Conservation (phyloP, 2,113 vertebrate species). For the Caloenas nicobarica region DNA sequence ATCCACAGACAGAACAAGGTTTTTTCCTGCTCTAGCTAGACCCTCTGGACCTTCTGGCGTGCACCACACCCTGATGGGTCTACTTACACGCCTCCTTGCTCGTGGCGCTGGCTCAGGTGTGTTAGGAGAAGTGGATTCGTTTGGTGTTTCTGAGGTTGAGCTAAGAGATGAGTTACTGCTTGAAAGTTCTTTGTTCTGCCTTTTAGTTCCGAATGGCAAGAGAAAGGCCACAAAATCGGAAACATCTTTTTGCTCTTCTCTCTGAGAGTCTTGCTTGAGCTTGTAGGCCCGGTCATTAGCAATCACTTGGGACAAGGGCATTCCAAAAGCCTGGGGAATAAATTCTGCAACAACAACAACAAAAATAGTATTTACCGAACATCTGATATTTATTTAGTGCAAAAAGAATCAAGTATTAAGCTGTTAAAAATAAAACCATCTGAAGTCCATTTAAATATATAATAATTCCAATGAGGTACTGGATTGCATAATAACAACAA, state of each 20-base stretch:
- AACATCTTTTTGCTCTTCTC: constrained; percentile 86
- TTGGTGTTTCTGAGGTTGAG: constrained; percentile 93
- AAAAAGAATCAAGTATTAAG: neutral
- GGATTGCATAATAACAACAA: neutral
- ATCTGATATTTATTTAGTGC: neutral
- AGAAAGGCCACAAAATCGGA: constrained; percentile 88
- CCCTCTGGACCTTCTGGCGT: neutral
- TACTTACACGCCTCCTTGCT: constrained; percentile 86
- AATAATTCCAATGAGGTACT: neutral
- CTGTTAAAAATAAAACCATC: neutral
- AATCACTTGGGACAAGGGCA: constrained; percentile 94
- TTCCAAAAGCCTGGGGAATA: constrained; percentile 90
- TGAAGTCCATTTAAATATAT: neutral
- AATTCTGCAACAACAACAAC: constrained; percentile 79
- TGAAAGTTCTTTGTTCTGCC: constrained; percentile 91
- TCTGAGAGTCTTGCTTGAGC: constrained; percentile 86
- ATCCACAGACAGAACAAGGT: neutral
- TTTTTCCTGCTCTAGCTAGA: neutral
- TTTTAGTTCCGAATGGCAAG: constrained; percentile 87
- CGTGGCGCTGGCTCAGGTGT: constrained; percentile 85
- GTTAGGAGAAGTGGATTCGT: constrained; percentile 84
- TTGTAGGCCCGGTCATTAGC: constrained; percentile 92
- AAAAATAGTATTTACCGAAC: constrained; percentile 16
- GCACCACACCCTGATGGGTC: fast-evolving
- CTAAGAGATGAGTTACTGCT: constrained; percentile 99